Base-by-base conservation (phyloP, 1,140 invertebrate genomes). In the Tetraneura akinire region DNA sequence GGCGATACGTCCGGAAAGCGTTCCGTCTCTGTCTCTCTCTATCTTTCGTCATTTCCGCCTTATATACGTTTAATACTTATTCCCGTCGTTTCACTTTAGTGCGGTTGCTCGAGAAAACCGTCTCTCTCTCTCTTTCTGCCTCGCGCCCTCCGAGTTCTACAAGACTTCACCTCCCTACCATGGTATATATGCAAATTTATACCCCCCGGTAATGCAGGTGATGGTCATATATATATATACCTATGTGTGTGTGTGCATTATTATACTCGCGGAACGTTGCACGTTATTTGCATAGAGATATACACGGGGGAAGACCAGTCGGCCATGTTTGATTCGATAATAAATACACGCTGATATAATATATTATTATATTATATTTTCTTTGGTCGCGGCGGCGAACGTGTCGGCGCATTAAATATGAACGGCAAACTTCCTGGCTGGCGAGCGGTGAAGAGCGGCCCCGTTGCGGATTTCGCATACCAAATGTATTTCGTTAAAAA, bases 321-420 rank as follows among this genome's bases (percentile, higher is more conserved):
- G 49, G 49, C 73, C 73, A 57, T 29, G 51, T 78, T 37, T 78
- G 74, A 78, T 78, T 78, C 55, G 74, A 78, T 78, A 62, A 78
- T 47, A 62, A 76, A 76, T 76, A 76, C 73, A 76, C 51, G 21
- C 53, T n/a, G 73, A 76, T 76, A 76, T 37, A 37, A 37, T 37
- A 37, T 37, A 37, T 37, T n/a, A n/a, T 4, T 37, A 37, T 37
- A 37, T 37, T n/a, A 37, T 37, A 37, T 37, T 4, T 55, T 76
- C 73, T 76, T 76, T 37, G 73, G 73, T 76, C 51, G 32, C 37
- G 55, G 32, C 32, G 32, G 32, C 21, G 53, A 29, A 78, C 74
- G 74, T 78, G 74, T 62, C 74, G 74, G 74, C 11, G 74, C 74
- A 78, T 78, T 78, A 78, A 78, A 78, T 60, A 78, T 62, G 74